Percentiles rank a stretch among this genome's conserved stretches.
These are phyloP conservation scores for Eonycteris spelaea DNA, from an alignment of 2,113 vertebrate species.

Conservation along the genomic window DNA sequence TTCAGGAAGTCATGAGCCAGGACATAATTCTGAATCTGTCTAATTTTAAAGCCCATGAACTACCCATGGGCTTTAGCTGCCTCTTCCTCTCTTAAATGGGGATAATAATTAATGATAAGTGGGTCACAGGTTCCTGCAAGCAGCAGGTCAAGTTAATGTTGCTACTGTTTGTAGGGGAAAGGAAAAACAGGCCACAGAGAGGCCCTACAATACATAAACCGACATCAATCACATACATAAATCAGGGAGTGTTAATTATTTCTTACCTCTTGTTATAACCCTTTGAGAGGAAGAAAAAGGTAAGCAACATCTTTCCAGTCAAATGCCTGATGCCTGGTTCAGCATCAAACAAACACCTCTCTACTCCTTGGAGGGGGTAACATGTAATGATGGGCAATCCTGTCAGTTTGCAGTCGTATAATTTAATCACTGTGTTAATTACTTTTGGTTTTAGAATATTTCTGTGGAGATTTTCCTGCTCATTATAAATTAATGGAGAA, in stretches of 20 bases:
- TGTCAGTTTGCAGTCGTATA: background rate
- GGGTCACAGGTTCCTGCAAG: background rate
- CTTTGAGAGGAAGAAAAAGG: background rate
- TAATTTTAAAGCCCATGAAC: background rate
- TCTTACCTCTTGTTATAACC: background rate
- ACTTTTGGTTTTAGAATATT: background rate
- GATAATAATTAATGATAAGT: background rate
- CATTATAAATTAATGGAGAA: slow-evolving; percentile 26
- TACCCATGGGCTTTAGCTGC: background rate
- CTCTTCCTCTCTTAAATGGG: background rate
- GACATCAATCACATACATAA: background rate
- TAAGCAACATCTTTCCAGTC: background rate
- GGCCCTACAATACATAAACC: background rate
- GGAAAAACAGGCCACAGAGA: background rate
- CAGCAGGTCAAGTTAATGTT: background rate
- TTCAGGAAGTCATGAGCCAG: background rate
- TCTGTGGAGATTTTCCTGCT: background rate
- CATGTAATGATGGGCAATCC: background rate
- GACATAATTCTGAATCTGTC: background rate
- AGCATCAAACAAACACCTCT: background rate
- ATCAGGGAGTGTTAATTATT: background rate
- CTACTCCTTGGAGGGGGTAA: background rate
- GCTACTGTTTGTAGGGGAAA: background rate
- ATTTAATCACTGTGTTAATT: slow-evolving; percentile 9
- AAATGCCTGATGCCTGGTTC: background rate